Evolutionary conservation across 2,113 vertebrate genomes (phyloP).

Genomic region (Ranitomeya imitator): DNA sequence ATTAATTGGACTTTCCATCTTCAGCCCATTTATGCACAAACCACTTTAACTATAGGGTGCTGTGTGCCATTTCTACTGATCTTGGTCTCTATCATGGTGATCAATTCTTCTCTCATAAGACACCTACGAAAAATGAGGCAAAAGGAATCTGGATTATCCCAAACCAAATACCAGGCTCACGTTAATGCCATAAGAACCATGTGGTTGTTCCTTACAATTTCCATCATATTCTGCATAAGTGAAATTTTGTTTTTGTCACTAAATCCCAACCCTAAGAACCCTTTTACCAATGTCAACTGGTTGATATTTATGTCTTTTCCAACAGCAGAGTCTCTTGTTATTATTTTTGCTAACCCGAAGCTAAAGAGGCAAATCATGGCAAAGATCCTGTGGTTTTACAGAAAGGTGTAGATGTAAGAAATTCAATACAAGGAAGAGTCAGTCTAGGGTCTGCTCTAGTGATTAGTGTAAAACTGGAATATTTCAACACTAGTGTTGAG

Average conservation of each 20-base stretch:
- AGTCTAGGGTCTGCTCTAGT: too few relatives aligned
- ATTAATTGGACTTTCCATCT: neutral
- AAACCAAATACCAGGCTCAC: too few relatives aligned
- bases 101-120: neutral
- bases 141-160: neutral
- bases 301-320: neutral
- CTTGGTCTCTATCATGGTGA: neutral
- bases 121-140: neutral
- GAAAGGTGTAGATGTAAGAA: neutral
- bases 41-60: neutral
- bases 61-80: neutral
- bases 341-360: neutral
- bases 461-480: too few relatives aligned
- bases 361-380: neutral
- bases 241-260: neutral
- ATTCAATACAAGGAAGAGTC: neutral
- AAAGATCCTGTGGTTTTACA: neutral
- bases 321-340: neutral
- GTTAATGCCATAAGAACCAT: too few relatives aligned
- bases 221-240: neutral
- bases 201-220: too few relatives aligned
- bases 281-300: neutral
- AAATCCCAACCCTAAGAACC: neutral
- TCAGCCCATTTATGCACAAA: neutral
- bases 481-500: too few relatives aligned